Evolutionary conservation across 2,113 vertebrate genomes (phyloP).

Genomic region (Gopherus flavomarginatus): DNA sequence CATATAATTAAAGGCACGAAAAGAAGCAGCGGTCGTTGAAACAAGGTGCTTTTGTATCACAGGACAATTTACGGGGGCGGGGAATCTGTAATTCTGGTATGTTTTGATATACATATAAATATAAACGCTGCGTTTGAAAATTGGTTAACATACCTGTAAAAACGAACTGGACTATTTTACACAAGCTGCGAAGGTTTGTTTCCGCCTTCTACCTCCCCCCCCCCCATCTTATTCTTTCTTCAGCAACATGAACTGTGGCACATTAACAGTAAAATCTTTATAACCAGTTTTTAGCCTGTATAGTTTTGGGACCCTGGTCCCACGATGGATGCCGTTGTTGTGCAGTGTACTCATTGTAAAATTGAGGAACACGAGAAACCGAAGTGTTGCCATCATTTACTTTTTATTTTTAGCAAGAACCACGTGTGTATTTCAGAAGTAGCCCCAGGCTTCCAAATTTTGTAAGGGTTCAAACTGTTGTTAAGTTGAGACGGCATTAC

Average conservation of each 20-base stretch:
- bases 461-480: background rate
- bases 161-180: background rate
- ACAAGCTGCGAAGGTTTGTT: background rate
- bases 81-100: background rate
- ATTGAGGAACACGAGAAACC: background rate
- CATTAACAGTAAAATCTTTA: background rate
- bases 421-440: background rate
- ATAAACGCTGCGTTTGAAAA: background rate
- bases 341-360: background rate
- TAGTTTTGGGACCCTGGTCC: fast-evolving
- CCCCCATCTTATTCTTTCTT: background rate
- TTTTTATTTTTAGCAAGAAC: background rate
- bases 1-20: background rate
- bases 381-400: background rate
- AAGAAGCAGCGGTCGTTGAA: background rate
- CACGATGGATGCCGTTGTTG: background rate
- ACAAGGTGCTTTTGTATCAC: background rate
- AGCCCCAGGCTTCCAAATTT: background rate
- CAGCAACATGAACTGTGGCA: background rate
- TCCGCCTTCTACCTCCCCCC: background rate
- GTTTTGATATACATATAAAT: background rate
- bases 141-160: background rate
- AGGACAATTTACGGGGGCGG: background rate
- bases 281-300: background rate
- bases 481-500: background rate